A percentile compares a stretch with the other conserved stretches of the same genome.
Evolutionary conservation across 2,797 vertebrate species (phyloP).

Genomic region (Notolepis coatsorum): DNA sequence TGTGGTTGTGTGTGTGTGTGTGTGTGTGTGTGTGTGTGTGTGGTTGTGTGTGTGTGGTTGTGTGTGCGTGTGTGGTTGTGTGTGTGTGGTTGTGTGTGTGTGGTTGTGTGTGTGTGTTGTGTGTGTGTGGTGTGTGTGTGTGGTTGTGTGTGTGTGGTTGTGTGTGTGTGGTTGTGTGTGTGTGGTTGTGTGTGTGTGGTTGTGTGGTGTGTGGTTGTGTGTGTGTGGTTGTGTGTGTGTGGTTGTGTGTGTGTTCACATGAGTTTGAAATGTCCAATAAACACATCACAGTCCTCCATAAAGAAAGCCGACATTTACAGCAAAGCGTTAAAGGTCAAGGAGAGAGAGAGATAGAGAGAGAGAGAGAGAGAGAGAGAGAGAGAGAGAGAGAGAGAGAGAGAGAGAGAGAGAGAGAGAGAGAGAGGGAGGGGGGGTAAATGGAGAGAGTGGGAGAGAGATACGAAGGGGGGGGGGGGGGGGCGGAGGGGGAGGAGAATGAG

Average conservation of each 20-base stretch:
- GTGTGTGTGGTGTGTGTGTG: constrained; percentile 27
- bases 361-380: constrained; percentile 46
- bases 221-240: constrained; percentile 30
- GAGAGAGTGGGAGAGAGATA: constrained; percentile 46
- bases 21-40: constrained; percentile 36
- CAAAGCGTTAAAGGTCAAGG: constrained; percentile 77
- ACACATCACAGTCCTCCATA: constrained; percentile 78
- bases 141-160: constrained; percentile 15
- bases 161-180: constrained; percentile 9
- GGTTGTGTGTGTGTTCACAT: constrained; percentile 41
- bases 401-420: constrained; percentile 49
- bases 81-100: constrained; percentile 1
- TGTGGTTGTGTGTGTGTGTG: neutral
- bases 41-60: neutral
- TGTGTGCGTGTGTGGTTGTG: neutral
- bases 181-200: constrained; percentile 20
- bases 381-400: constrained; percentile 38
- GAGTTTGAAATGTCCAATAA: constrained; percentile 77
- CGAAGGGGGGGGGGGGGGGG: constrained; percentile 19
- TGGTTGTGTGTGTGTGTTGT: neutral
- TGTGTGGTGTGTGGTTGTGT: neutral
- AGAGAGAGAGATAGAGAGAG: constrained; percentile 45
- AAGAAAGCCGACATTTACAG: constrained; percentile 83
- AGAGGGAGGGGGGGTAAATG: constrained; percentile 16
- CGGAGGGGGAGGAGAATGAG: too few relatives aligned